These are phyloP conservation scores for Onchidella celtica DNA, from an alignment of 2,888 invertebrate genomes.

Conservation along the genomic window DNA sequence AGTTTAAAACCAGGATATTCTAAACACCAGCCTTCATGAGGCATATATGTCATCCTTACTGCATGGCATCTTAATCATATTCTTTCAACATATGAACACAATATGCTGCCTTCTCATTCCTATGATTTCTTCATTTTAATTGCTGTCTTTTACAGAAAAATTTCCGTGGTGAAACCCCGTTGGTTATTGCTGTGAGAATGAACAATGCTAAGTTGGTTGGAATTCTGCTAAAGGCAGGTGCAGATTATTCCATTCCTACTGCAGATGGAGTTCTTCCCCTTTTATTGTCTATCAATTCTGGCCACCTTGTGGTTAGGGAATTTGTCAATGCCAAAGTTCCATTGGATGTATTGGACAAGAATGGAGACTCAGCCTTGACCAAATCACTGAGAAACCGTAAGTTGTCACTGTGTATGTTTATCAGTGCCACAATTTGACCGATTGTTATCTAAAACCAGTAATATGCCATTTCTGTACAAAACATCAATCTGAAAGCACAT, in stretches of 20 bases:
- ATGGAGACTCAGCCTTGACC: conserved; percentile 67
- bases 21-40: too few relatives aligned
- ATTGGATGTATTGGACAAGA: conserved; percentile 60
- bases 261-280: conserved; percentile 59
- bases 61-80: too few relatives aligned
- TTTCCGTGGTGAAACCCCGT: conserved; percentile 58
- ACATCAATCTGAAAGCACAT: neutral
- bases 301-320: conserved; percentile 56
- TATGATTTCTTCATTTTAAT: too few relatives aligned
- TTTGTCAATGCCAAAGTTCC: conserved; percentile 45
- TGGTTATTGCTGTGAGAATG: conserved; percentile 58
- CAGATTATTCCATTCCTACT: conserved; percentile 60
- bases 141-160: conserved; percentile 43
- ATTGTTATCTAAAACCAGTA: too few relatives aligned
- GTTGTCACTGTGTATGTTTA: too few relatives aligned
- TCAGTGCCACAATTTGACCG: too few relatives aligned
- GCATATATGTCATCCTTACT: too few relatives aligned
- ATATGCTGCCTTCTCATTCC: too few relatives aligned
- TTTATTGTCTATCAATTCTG: conserved; percentile 60
- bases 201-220: conserved; percentile 57
- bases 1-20: too few relatives aligned
- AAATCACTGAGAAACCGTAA: conserved; percentile 66
- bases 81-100: too few relatives aligned
- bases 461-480: neutral
- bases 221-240: conserved; percentile 67